These are phyloP conservation scores for Cassiopea xamachana DNA, from an alignment of 30 jellyfish, hydroid and myxozoan genomes.

Conservation along the genomic window DNA sequence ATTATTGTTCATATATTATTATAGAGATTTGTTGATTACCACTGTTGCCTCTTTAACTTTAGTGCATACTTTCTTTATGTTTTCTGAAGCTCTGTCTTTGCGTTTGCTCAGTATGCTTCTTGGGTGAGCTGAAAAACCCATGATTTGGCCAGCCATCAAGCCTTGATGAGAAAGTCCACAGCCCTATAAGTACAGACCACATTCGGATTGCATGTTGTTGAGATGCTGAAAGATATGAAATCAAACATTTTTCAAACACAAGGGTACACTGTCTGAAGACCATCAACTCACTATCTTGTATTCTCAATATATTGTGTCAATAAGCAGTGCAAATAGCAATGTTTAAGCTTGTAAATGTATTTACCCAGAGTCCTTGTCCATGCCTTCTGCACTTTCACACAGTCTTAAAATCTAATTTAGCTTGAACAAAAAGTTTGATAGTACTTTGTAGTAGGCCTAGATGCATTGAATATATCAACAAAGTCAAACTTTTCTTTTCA, in stretches of 20 bases:
- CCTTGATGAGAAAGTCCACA: too few species aligned
- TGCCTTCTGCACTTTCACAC: conserved; percentile 2
- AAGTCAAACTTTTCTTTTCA: conserved; percentile 9
- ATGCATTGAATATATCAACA: background rate
- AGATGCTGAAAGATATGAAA: conserved; percentile 1
- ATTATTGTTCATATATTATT: background rate
- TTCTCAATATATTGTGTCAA: background rate
- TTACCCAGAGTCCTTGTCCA: background rate
- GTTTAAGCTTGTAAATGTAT: conserved; percentile 6
- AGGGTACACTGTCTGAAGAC: background rate
- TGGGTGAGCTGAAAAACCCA: too few species aligned
- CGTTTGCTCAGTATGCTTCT: too few species aligned
- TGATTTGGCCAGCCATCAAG: too few species aligned
- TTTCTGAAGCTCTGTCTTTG: too few species aligned
- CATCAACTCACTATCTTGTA: background rate
- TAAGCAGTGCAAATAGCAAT: background rate
- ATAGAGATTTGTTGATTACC: background rate
- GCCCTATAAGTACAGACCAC: too few species aligned
- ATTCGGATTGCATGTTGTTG: background rate
- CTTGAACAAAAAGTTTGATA: background rate
- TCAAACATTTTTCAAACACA: background rate
- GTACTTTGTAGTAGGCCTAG: background rate
- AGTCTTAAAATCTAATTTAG: background rate
- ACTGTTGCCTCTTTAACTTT: conserved; percentile 3
- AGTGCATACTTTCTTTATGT: background rate